These are phyloP conservation scores for Xanthostigma xanthostigma DNA, from an alignment of 2,888 invertebrate species.

Conservation along the genomic window DNA sequence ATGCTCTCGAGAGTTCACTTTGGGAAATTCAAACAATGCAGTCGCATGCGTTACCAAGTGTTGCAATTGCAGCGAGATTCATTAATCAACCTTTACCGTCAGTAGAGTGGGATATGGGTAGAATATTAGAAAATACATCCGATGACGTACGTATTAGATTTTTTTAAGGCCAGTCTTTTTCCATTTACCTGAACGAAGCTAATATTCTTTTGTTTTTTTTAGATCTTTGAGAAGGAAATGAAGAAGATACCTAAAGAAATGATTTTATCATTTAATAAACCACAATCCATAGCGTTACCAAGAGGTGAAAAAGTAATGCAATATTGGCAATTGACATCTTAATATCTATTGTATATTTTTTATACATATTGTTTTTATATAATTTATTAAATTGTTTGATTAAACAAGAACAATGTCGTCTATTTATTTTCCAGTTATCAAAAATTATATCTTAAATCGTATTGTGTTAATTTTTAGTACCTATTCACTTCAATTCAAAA, in stretches of 20 bases:
- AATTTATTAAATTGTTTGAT: no score
- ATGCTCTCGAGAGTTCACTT: constrained; percentile 75
- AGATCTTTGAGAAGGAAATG: constrained; percentile 65
- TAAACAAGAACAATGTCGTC: no score
- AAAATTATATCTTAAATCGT: no score
- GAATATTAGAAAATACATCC: constrained; percentile 46
- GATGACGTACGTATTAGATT: constrained; percentile 33
- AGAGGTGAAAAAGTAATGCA: constrained; percentile 48
- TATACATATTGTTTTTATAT: no score
- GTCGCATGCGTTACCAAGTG: constrained; percentile 53
- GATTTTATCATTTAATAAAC: constrained; percentile 60
- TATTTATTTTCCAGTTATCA: no score
- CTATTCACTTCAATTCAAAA: no score
- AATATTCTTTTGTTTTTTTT: constrained; percentile 18
- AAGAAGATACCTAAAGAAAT: constrained; percentile 60
- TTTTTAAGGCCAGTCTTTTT: no score
- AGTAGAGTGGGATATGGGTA: constrained; percentile 51
- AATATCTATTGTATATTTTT: not conserved
- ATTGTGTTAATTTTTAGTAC: no score
- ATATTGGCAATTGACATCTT: constrained; percentile 41
- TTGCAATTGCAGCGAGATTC: constrained; percentile 56
- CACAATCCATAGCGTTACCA: constrained; percentile 42
- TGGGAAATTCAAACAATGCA: constrained; percentile 83
- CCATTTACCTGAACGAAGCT: no score
- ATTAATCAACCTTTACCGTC: constrained; percentile 50